Percentiles rank a stretch among this genome's conserved stretches.
Evolutionary conservation across 2,113 vertebrate species (phyloP).

Genomic region (Triplophysa rosa): DNA sequence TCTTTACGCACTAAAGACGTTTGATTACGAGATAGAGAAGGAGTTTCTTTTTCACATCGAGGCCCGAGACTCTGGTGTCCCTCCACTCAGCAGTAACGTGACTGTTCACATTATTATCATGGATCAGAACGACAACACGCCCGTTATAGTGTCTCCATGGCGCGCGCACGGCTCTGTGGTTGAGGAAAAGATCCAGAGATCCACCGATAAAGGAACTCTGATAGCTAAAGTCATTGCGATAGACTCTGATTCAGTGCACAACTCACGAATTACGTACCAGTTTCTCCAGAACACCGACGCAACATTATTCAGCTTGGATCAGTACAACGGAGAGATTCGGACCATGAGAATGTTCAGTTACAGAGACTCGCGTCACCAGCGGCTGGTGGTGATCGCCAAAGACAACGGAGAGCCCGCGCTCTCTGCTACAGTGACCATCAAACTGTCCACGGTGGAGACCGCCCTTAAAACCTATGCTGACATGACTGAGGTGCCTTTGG

Average conservation of each 20-base stretch:
- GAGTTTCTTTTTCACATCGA: slow-evolving; percentile 57
- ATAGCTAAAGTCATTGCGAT: slow-evolving; percentile 60
- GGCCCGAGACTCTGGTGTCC: slow-evolving; percentile 59
- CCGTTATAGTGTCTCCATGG: slow-evolving; percentile 59
- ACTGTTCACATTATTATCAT: slow-evolving; percentile 59
- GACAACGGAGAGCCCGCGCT: slow-evolving; percentile 70
- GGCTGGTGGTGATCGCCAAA: slow-evolving; percentile 71
- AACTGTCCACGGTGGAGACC: slow-evolving; percentile 77
- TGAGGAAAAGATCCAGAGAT: slow-evolving; percentile 66
- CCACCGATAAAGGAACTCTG: slow-evolving; percentile 52
- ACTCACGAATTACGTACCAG: slow-evolving; percentile 62
- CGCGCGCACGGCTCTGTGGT: slow-evolving; percentile 53
- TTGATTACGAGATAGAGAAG: slow-evolving; percentile 3
- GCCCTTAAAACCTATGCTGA: slow-evolving; percentile 72
- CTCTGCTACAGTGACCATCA: slow-evolving; percentile 72
- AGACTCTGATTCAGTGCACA: slow-evolving; percentile 60
- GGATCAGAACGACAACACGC: slow-evolving; percentile 62
- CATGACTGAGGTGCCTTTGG: slow-evolving; percentile 47
- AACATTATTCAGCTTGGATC: slow-evolving; percentile 61
- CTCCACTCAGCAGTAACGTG: slow-evolving; percentile 55
- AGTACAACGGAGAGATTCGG: slow-evolving; percentile 55
- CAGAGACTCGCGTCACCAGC: slow-evolving; percentile 68
- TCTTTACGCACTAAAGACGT: slow-evolving; percentile 14
- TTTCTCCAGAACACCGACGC: slow-evolving; percentile 57
- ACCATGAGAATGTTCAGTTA: slow-evolving; percentile 70